These are phyloP conservation scores for Acanthurus tractus DNA, from an alignment of 2,797 vertebrate species.

Conservation along the genomic window DNA sequence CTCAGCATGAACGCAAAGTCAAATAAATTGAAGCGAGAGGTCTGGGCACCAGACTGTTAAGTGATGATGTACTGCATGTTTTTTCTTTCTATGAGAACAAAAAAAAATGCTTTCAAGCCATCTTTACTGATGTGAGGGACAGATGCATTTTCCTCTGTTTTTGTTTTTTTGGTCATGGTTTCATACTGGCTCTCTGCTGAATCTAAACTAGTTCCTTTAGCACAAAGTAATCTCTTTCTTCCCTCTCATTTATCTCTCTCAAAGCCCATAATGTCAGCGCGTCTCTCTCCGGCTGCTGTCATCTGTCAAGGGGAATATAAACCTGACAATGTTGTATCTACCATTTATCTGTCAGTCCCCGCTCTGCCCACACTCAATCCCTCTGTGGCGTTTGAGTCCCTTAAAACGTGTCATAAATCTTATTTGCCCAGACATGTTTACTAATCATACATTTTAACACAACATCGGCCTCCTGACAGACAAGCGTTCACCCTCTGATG, in stretches of 20 bases:
- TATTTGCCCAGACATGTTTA: conserved; percentile 24
- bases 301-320: conserved; percentile 34
- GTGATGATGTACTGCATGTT: conserved; percentile 56
- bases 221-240: conserved; percentile 36
- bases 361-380: conserved; percentile 5
- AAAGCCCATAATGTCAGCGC: conserved; percentile 13
- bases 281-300: conserved; percentile 26
- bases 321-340: conserved; percentile 11
- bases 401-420: conserved; percentile 15
- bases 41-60: conserved; percentile 53
- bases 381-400: conserved; percentile 2
- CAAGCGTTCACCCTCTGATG: conserved; percentile 9
- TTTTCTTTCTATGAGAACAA: conserved; percentile 23
- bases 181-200: conserved; percentile 16
- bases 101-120: conserved; percentile 22
- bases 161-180: conserved; percentile 11
- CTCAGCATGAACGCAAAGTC: conserved; percentile 61
- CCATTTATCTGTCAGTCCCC: conserved; percentile 20
- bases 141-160: conserved; percentile 24
- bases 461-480: neutral
- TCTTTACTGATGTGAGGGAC: conserved; percentile 48
- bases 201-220: conserved; percentile 31
- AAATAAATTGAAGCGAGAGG: conserved; percentile 45
- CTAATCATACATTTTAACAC: conserved; percentile 8
- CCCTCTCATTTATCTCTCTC: conserved; percentile 37